These are phyloP conservation scores for Hemibagrus guttatus DNA, from an alignment of 2,797 vertebrate species.

Conservation along the genomic window DNA sequence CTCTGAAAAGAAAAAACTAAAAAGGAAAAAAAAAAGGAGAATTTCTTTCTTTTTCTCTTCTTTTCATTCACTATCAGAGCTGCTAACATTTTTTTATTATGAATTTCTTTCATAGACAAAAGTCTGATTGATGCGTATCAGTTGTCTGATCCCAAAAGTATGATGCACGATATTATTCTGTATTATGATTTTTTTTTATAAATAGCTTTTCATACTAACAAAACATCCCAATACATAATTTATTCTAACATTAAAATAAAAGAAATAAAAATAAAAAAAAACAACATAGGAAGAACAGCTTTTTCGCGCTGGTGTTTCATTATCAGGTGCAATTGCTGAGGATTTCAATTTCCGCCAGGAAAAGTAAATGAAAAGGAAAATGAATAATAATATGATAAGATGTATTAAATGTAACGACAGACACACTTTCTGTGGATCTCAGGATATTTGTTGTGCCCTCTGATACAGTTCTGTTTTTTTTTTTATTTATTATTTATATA, in stretches of 20 bases:
- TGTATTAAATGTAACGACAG: constrained; percentile 7
- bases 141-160: constrained; percentile 4
- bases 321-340: constrained; percentile 16
- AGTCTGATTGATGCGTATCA: background rate
- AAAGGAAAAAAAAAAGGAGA: background rate
- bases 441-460: constrained; percentile 37
- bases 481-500: background rate
- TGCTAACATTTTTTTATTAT: constrained; percentile 17
- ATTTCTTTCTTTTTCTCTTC: constrained; percentile 11
- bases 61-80: constrained; percentile 29
- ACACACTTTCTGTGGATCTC: constrained; percentile 35
- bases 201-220: constrained; percentile 19
- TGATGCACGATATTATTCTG: constrained; percentile 42
- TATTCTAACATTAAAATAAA: constrained; percentile 19
- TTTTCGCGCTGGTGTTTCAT: constrained; percentile 16
- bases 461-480: background rate
- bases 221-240: constrained; percentile 22
- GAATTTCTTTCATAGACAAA: background rate
- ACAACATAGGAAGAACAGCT: background rate
- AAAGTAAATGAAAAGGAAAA: constrained; percentile 17
- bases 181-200: constrained; percentile 38
- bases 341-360: background rate
- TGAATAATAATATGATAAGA: constrained; percentile 5
- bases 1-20: background rate
- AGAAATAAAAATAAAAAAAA: no score